Evolutionary conservation across 92 coral and sea anemone genomes (phyloP).

Genomic region (Phenganax subtilis): DNA sequence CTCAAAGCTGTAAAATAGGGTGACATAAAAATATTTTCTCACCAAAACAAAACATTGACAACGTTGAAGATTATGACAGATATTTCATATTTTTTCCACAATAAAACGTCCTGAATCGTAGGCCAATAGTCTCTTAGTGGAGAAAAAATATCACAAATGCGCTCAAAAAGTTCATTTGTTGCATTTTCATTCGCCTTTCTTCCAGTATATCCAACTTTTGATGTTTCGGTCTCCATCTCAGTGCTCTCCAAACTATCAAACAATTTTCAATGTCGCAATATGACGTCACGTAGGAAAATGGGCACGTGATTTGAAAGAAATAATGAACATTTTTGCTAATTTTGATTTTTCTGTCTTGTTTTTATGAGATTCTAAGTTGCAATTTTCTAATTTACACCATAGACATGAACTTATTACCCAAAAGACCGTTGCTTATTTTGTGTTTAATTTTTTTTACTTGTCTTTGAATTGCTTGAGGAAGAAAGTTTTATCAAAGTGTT

Average conservation of each 20-base stretch:
- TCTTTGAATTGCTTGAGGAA: too few relatives aligned
- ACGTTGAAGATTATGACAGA: slow-evolving; percentile 25
- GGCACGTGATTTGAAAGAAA: slow-evolving; percentile 5
- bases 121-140: slow-evolving; percentile 23
- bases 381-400: too few relatives aligned
- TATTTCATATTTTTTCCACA: slow-evolving; percentile 28
- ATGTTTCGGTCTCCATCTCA: slow-evolving; percentile 16
- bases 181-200: neutral
- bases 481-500: too few relatives aligned
- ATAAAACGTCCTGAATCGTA: slow-evolving; percentile 16
- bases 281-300: slow-evolving; percentile 12
- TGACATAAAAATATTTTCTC: slow-evolving; percentile 12
- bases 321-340: neutral
- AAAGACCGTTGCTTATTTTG: too few relatives aligned
- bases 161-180: slow-evolving; percentile 6
- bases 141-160: slow-evolving; percentile 11
- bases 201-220: neutral
- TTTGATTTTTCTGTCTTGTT: too few relatives aligned
- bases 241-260: neutral
- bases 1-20: neutral
- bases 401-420: too few relatives aligned
- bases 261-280: neutral
- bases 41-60: slow-evolving; percentile 41
- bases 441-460: too few relatives aligned
- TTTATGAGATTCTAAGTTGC: too few relatives aligned